These are phyloP conservation scores for Sinocyclocheilus anophthalmus DNA, from an alignment of 2,113 vertebrate genomes.

Conservation along the genomic window DNA sequence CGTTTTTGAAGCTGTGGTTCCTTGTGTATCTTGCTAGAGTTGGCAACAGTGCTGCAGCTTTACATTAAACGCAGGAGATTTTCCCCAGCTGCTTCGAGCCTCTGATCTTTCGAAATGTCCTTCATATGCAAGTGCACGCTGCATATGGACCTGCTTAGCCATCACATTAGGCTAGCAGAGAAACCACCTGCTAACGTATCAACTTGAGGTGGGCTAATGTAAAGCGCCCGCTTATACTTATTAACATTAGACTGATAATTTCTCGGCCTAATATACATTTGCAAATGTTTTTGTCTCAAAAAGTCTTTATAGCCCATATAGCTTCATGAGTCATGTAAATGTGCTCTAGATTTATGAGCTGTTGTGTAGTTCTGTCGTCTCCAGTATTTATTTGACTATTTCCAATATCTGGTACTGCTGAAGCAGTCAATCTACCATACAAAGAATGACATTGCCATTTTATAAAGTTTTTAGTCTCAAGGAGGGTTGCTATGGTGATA, in stretches of 20 bases:
- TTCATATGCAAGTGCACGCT: constrained; percentile 24
- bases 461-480: constrained; percentile 26
- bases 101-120: constrained; percentile 15
- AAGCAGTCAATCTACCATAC: not conserved
- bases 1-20: too few relatives aligned
- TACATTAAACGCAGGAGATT: constrained; percentile 29
- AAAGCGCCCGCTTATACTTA: not conserved
- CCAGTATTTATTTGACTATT: not conserved
- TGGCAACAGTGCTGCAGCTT: not conserved
- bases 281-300: not conserved
- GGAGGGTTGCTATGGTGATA: constrained; percentile 23
- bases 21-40: too few relatives aligned
- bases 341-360: not conserved
- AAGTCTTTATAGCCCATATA: not conserved
- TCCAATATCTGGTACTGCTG: not conserved
- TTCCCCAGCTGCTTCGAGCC: constrained; percentile 7
- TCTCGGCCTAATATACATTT: not conserved
- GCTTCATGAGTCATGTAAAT: not conserved
- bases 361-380: not conserved
- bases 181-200: not conserved
- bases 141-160: constrained; percentile 5
- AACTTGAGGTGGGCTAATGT: not conserved
- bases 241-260: not conserved
- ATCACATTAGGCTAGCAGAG: not conserved
- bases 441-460: constrained; percentile 30